phyloP scores from a whole-genome alignment of 53 echinoderm and acorn worm species.

The Hippasteria phrygiana region DNA sequence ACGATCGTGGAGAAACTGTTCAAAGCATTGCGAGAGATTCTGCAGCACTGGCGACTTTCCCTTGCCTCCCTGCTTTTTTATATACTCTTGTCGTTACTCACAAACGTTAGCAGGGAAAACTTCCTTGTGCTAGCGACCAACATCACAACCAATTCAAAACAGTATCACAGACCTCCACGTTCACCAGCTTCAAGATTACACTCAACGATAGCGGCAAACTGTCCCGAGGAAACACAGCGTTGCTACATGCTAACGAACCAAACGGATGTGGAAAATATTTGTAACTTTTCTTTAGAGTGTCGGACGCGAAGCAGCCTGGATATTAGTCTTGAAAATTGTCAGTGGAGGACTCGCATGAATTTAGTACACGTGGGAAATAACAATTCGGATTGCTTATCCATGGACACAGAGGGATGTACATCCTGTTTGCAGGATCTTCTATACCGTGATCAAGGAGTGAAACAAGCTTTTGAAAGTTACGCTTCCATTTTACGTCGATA shows the following conservation, averaged over 20 bases:
- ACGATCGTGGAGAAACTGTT: conserved; percentile 71
- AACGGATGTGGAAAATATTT: conserved; percentile 38
- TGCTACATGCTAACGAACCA: conserved; percentile 26
- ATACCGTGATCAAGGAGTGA: neutral
- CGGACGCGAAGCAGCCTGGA: conserved; percentile 53
- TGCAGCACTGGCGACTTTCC: conserved; percentile 66
- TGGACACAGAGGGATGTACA: conserved; percentile 34
- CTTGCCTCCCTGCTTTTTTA: conserved; percentile 71
- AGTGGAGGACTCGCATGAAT: conserved; percentile 53
- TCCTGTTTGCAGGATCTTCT: conserved; percentile 53
- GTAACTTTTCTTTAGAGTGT: conserved; percentile 47
- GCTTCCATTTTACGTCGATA: conserved; percentile 65
- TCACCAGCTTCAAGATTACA: neutral
- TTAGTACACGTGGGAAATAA: conserved; percentile 42
- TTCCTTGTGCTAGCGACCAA: conserved; percentile 62
- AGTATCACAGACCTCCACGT: conserved; percentile 12
- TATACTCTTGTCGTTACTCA: conserved; percentile 65
- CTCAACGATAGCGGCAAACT: neutral
- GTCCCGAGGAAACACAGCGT: conserved; percentile 28
- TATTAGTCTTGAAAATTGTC: conserved; percentile 36
- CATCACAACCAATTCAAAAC: conserved; percentile 23
- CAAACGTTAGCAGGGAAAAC: conserved; percentile 62
- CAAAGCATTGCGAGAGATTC: conserved; percentile 61
- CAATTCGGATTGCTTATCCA: conserved; percentile 64
- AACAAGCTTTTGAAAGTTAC: conserved; percentile 37